Conservation (phyloP, 2,888 invertebrate species). For the Zaprionus obscuricornis region DNA sequence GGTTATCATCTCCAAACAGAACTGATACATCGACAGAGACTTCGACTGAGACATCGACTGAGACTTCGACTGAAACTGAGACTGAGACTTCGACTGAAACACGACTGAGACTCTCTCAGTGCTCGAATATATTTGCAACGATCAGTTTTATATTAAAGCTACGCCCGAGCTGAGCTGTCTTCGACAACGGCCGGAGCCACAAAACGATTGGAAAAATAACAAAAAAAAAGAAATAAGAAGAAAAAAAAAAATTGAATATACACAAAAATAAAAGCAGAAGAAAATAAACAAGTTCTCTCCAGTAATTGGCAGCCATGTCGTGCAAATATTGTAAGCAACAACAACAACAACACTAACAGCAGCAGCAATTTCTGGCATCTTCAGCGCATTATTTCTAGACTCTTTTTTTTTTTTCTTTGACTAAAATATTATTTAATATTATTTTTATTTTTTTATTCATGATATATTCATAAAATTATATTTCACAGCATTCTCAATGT, state of each 20-base stretch:
- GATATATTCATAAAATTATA: too few species aligned
- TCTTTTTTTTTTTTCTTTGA: too few species aligned
- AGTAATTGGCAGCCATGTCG: slow-evolving; percentile 55
- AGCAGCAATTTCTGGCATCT: slow-evolving; percentile 5
- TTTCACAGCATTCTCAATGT: too few species aligned
- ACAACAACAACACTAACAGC: slow-evolving; percentile 3
- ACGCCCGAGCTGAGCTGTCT: slow-evolving; percentile 53
- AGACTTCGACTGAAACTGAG: too few species aligned
- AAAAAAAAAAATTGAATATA: background rate
- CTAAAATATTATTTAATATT: too few species aligned
- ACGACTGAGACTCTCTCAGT: background rate
- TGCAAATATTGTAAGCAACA: slow-evolving; percentile 57
- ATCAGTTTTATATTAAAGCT: slow-evolving; percentile 64
- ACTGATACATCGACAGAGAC: too few species aligned
- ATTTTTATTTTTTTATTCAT: too few species aligned
- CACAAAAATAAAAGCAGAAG: slow-evolving; percentile 2
- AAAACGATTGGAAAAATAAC: slow-evolving; percentile 18
- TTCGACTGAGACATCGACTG: too few species aligned
- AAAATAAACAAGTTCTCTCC: slow-evolving; percentile 26
- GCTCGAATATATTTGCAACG: slow-evolving; percentile 40
- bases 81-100: too few species aligned
- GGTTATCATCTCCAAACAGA: too few species aligned
- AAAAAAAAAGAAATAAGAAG: slow-evolving; percentile 10
- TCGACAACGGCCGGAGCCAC: slow-evolving; percentile 25
- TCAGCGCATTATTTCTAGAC: too few species aligned